Evolutionary conservation across 2,113 vertebrate genomes (phyloP).

Genomic region (Ivindomyrus marchei): DNA sequence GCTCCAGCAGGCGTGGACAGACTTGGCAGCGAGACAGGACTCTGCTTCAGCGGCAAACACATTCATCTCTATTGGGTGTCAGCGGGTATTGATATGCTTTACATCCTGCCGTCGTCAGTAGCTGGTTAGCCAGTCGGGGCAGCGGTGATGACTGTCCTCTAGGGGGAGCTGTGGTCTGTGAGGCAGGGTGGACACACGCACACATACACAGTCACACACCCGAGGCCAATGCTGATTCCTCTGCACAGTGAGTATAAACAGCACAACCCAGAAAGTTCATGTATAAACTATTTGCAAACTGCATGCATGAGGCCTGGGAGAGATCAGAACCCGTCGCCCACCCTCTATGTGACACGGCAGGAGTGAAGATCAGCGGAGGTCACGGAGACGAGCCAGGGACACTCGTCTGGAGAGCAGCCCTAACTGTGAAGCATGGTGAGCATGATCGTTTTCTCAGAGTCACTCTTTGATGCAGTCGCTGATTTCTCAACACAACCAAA

Average conservation of each 20-base stretch:
- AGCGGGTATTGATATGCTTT: not conserved
- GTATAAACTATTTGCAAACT: not conserved
- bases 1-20: not conserved
- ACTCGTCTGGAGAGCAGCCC: not conserved
- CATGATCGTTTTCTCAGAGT: not conserved
- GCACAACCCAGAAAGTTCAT: not conserved
- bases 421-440: slow-evolving; percentile 25
- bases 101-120: not conserved
- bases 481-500: not conserved
- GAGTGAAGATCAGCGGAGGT: slow-evolving; percentile 1
- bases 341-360: not conserved
- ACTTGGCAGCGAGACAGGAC: not conserved
- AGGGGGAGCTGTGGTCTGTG: not conserved
- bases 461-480: not conserved
- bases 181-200: not conserved
- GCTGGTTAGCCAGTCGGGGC: not conserved
- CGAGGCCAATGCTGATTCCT: not conserved
- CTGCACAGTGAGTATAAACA: not conserved
- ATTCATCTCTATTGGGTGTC: not conserved
- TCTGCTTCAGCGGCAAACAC: not conserved
- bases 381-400: not conserved
- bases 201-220: not conserved
- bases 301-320: not conserved
- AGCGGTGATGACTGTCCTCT: not conserved
- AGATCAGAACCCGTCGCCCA: not conserved